A percentile compares a stretch with the other conserved stretches of the same genome.
These are phyloP conservation scores for Brachyhypopomus occidentalis DNA, from an alignment of 2,113 vertebrate species.

Conservation along the genomic window DNA sequence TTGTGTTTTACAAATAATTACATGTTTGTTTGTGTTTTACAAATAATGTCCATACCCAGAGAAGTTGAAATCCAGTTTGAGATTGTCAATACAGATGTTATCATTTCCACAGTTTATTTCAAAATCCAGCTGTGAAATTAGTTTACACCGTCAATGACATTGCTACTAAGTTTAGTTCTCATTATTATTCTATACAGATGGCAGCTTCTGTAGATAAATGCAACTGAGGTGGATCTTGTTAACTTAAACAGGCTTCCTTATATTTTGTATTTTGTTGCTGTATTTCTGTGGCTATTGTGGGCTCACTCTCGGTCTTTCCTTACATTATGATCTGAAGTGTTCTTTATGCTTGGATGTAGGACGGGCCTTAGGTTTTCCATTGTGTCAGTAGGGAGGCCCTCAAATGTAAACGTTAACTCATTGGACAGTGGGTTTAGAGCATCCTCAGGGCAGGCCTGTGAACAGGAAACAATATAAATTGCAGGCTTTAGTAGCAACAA, in stretches of 20 bases:
- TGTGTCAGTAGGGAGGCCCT: slow-evolving; percentile 41
- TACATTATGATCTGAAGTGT: slow-evolving; percentile 57
- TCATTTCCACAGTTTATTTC: slow-evolving; percentile 83
- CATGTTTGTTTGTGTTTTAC: neutral
- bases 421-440: slow-evolving; percentile 65
- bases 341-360: slow-evolving; percentile 54
- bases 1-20: no score
- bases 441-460: slow-evolving; percentile 72
- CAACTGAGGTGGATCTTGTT: no score
- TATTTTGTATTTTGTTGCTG: no score
- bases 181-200: no score
- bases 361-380: slow-evolving; percentile 50
- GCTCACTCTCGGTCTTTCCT: slow-evolving; percentile 30
- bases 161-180: no score
- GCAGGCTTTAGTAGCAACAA: no score
- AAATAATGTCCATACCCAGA: slow-evolving; percentile 65
- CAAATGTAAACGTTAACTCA: slow-evolving; percentile 67
- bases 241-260: no score
- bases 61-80: slow-evolving; percentile 76
- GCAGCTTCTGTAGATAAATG: no score
- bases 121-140: slow-evolving; percentile 75
- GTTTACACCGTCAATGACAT: neutral
- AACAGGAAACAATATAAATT: neutral
- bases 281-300: neutral
- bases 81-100: slow-evolving; percentile 74